Evolutionary conservation across 2,113 vertebrate species (phyloP), one percentile per base, ranked within the genome.

Genomic region (Heterocephalus glaber): DNA sequence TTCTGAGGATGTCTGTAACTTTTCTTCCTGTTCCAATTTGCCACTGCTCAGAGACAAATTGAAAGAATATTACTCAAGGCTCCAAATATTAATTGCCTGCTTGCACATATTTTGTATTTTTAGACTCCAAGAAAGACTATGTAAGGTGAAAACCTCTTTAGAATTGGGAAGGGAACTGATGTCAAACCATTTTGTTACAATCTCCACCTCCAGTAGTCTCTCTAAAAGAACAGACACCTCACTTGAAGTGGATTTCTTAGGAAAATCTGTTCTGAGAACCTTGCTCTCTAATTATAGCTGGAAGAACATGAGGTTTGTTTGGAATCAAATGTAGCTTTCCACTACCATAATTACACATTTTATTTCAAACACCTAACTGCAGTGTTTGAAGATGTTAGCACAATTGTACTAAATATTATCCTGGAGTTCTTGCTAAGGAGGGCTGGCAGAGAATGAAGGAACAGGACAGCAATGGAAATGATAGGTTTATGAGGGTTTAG

Each of bases 351-450:
- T 97, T 95, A 97, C 91, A 96, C 95, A 95, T 93, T 94, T 97
- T 96, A 89, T 95, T 97, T 97, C 94, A 95, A 96, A 96, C 93
- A 97, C 93, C 95, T 96, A 81, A 89, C 85, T 95, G 85, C 90
- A 65, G 72, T 87, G 68, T 97, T 96, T 89, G 90, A 96, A 93
- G 96, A 94, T 49, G 92, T 92, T 95, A 93, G 95, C 70, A 86
- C 91, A 68, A 58, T 72, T 58, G 85, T 65, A 85, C 70, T 66
- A 47, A 96, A 58, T 81, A 79, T 30, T 82, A 44, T 33, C 33
- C 82, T 41, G 56, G 61, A 79, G 61, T 74, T 86, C 86, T 65
- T 20, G 16, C 72, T 61, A 52, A 9, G 83, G 77, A 94, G 47
- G 38, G 17, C 63, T 70, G 72, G 33, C 65, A 63, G 63, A 60